Base-by-base conservation (phyloP, 2,888 invertebrate species). In the Agapostemon virescens region DNA sequence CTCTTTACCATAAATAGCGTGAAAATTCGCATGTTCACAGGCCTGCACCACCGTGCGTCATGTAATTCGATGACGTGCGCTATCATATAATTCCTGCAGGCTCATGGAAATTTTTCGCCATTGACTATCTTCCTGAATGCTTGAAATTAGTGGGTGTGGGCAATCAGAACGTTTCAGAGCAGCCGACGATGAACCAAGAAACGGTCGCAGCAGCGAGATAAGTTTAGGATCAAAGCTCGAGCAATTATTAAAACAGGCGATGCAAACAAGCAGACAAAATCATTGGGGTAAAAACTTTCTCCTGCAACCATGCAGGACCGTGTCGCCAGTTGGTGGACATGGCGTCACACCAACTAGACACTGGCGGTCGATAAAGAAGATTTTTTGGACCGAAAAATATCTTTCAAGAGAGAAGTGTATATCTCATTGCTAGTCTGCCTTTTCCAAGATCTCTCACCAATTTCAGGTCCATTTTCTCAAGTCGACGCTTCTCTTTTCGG, bases 401-500 rank as follows among this genome's bases (percentile, higher is more conserved):
- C 85, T 79, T 71, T 13, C 71, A 61, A 38, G 77, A 71, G 68
- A 75, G 71, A 72, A 75, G 83, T 77, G 81, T 77, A 81, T 74
- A 80, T 69, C 77, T 79, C 84, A 69, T 77, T 84, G 81, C 78
- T 84, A 82, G 76, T 73, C 82, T 81, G 58, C 84, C 83, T 78
- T 86, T 82, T 69, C 84, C 82, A 77, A 88, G 86, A 87, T 85
- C 89, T 88, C 87, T 88, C 87, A 82, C 86, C 89, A 88, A 90
- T 90, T 90, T 90, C 88, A 89, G 83, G 87, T 89, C 90, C 88
- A 90, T 90, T 90, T 90, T 90, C 90, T 89, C 89, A 87, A 89
- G 87, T 88, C 84, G 84, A 85, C 83, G 88, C 83, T 85, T 84
- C 83, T 82, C 88, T 88, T 88, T 88, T 88, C 85, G 86, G 81